A percentile compares a stretch with the other conserved stretches of the same genome.
These are phyloP conservation scores for Pedetes capensis DNA, from an alignment of 2,113 vertebrate species.

Conservation along the genomic window DNA sequence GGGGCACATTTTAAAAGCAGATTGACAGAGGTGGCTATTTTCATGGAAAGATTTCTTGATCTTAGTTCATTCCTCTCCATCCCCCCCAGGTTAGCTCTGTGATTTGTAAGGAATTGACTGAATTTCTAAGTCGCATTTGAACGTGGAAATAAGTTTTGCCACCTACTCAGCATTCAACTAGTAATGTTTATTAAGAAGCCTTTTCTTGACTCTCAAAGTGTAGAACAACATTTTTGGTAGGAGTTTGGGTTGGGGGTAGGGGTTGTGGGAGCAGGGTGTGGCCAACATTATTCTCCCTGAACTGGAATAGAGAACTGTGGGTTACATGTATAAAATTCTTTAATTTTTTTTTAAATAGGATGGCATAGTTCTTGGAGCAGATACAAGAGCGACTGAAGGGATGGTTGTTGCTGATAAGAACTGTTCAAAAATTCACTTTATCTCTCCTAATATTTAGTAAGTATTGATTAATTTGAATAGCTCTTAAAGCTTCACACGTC, in stretches of 20 bases:
- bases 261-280: not conserved
- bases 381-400: constrained; percentile 96
- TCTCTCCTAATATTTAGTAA: constrained; percentile 98
- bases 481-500: not conserved
- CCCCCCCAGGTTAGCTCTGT: not conserved
- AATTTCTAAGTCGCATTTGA: not conserved
- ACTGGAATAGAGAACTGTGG: not conserved
- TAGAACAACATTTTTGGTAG: not conserved
- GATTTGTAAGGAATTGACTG: constrained; percentile 29
- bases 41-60: not conserved
- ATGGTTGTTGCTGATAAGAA: constrained; percentile 99
- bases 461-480: constrained; percentile 65
- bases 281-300: not conserved
- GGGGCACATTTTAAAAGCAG: not conserved
- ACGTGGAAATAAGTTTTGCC: not conserved
- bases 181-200: not conserved
- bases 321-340: not conserved
- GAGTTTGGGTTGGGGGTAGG: not conserved
- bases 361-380: constrained; percentile 94
- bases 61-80: not conserved
- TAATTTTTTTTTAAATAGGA: constrained; percentile 83
- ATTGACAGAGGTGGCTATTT: not conserved
- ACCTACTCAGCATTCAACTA: not conserved
- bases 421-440: constrained; percentile 99
- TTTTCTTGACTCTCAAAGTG: not conserved